Evolutionary conservation across 2,113 vertebrate genomes (phyloP).

Genomic region (Oxyruncus cristatus): DNA sequence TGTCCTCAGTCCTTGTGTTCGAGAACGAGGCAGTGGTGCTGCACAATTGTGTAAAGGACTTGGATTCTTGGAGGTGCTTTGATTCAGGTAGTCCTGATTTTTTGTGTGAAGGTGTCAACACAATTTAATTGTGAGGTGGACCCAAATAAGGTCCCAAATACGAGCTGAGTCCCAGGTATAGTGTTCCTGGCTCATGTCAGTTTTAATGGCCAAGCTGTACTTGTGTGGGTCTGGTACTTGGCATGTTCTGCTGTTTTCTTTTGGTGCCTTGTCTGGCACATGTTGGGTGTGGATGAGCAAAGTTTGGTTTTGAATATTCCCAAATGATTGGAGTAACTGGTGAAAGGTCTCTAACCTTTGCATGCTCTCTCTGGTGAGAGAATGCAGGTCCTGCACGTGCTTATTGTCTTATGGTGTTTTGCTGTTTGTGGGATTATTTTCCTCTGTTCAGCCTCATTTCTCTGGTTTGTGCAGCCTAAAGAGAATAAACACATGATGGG

Average conservation of each 20-base stretch:
- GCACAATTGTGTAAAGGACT: background rate
- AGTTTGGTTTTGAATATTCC: background rate
- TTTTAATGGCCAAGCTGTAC: background rate
- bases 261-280: background rate
- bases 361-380: background rate
- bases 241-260: background rate
- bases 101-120: background rate
- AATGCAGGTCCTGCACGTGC: background rate
- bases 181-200: background rate
- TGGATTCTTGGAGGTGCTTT: background rate
- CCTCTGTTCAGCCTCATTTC: background rate
- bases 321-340: background rate
- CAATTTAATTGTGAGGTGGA: background rate
- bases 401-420: background rate
- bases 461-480: background rate
- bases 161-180: background rate
- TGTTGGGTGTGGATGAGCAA: background rate
- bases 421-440: background rate
- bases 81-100: background rate
- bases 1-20: background rate
- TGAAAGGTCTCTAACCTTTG: background rate
- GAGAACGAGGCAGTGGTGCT: background rate
- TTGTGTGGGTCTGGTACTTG: background rate
- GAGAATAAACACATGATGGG: background rate
- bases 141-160: background rate